Evolutionary conservation across 2,113 vertebrate species (phyloP).

Genomic region (Lates calcarifer): DNA sequence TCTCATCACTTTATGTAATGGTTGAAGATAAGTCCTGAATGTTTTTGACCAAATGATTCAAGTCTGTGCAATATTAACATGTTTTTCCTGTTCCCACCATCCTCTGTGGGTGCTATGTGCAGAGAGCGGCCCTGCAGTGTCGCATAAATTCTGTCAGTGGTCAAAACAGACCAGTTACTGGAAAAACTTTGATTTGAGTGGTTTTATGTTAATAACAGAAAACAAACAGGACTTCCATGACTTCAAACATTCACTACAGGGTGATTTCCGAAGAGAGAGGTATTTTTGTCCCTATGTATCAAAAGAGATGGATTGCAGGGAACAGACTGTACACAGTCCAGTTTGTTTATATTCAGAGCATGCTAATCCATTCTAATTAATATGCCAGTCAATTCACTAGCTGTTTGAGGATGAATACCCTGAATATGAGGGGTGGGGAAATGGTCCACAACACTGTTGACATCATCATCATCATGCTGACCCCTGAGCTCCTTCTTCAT

Average conservation of each 20-base stretch:
- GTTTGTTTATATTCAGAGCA: conserved; percentile 25
- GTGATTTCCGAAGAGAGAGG: no score
- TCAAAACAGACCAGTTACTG: background rate
- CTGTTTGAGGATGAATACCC: conserved; percentile 17
- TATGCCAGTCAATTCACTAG: background rate
- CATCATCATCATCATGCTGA: no score
- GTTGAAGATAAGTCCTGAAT: background rate
- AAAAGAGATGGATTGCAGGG: conserved; percentile 9
- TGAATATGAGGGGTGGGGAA: background rate
- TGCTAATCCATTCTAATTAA: background rate
- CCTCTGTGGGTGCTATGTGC: background rate
- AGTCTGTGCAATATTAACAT: background rate
- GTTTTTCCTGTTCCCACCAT: background rate
- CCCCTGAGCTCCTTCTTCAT: no score
- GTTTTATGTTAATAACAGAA: background rate
- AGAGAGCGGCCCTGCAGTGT: background rate
- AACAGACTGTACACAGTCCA: background rate
- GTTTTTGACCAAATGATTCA: background rate
- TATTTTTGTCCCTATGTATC: conserved; percentile 2
- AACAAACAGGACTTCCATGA: background rate
- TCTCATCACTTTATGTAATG: background rate
- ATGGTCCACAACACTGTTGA: no score
- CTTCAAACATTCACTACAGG: background rate
- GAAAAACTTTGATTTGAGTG: background rate
- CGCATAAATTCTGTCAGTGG: background rate